These are phyloP conservation scores for Felis catus DNA, from an alignment of 2,113 vertebrate species.

Conservation along the genomic window DNA sequence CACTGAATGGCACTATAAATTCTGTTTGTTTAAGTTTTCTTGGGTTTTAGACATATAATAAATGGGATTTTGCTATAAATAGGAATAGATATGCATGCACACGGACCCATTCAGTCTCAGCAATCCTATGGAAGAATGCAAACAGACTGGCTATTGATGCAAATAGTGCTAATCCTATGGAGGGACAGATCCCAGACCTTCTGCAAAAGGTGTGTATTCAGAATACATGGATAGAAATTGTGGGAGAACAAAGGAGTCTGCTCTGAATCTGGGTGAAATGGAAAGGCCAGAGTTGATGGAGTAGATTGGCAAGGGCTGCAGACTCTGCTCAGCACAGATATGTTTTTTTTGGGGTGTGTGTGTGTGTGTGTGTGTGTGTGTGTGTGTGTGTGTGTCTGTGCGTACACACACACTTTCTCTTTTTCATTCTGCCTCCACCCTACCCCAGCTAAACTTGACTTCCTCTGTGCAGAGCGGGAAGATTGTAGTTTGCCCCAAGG, in stretches of 20 bases:
- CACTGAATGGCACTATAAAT: constrained; percentile 59
- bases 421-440: neutral
- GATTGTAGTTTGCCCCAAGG: neutral
- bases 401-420: neutral
- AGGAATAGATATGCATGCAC: neutral
- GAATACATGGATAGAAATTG: neutral
- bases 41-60: constrained; percentile 52
- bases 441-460: neutral
- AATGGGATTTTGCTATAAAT: constrained; percentile 56
- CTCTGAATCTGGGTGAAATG: neutral
- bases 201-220: neutral
- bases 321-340: neutral
- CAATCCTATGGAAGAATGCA: neutral
- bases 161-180: neutral
- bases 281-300: neutral
- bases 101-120: neutral
- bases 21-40: constrained; percentile 72
- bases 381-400: neutral
- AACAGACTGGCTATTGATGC: neutral
- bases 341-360: neutral
- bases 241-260: neutral
- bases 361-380: neutral
- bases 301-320: neutral
- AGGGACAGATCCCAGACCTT: neutral
- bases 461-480: neutral